Evolutionary conservation across 2,113 vertebrate genomes (phyloP), one percentile per base, ranked within the genome.

Genomic region (Amazona guildingii): DNA sequence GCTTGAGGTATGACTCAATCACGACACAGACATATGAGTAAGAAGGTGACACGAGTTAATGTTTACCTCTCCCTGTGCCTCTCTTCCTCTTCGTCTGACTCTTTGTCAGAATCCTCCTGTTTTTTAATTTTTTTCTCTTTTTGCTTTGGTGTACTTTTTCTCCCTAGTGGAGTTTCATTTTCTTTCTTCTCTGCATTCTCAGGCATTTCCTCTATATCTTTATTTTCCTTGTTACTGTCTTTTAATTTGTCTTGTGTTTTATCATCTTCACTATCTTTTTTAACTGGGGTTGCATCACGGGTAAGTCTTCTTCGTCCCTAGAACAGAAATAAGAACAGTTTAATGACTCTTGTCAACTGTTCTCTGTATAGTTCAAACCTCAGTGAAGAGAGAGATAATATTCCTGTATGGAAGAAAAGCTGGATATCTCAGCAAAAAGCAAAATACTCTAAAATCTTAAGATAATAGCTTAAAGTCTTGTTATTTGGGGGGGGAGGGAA

Each of bases 81-180:
- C 70, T 99, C 99, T 2, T 99, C 99, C 2, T 99, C 99, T 16
- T 99, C 99, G 2, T 99, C 99, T 6, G 99, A 99, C 55, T 99
- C 99, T 90, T 95, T 98, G 66, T 99, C 99, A 3, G 99, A 99
- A 94, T 99, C 99, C 29, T 99, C 99, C 73, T 98, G 98, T 51
- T 98, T 98, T 90, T 97, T 98, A 6, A 96, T 72, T 95, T 96
- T 98, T 95, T 97, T 98, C 83, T 98, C 98, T 93, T 98, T 98
- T 92, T 93, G 97, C 97, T 98, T 98, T 97, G 98, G 97, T 92
- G 96, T 98, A 69, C 10, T 97, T 96, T 97, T 98, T 86, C 95
- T 98, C 86, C 96, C 98, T 39, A 96, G 76, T 7, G 96, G 68
- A 48, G 96, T 93, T 77, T 98, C 98, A 16, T 96, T 97, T 94